These are phyloP conservation scores for Cranoglanis bouderius DNA, from an alignment of 2,113 vertebrate species.

Conservation along the genomic window DNA sequence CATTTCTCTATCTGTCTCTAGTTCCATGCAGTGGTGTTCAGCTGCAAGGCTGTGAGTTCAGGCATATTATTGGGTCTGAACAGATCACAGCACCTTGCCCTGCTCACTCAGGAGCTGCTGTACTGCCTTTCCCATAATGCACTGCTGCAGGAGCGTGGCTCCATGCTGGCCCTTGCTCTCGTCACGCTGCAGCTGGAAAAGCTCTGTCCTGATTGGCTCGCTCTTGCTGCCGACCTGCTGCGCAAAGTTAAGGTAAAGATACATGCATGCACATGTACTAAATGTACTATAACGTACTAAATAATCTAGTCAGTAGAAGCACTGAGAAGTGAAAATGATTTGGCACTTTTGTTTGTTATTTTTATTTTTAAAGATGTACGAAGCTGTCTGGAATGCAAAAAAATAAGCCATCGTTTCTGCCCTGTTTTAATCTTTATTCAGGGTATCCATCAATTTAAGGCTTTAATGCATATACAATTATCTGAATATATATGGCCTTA, in stretches of 20 bases:
- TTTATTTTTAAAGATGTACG: not conserved
- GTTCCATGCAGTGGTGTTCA: constrained; percentile 90
- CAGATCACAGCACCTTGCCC: constrained; percentile 83
- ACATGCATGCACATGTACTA: not conserved
- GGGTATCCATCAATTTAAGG: not conserved
- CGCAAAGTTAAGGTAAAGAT: constrained; percentile 84
- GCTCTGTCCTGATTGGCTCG: constrained; percentile 92
- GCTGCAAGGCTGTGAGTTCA: constrained; percentile 79
- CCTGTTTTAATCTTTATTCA: not conserved
- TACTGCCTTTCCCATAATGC: constrained; percentile 87
- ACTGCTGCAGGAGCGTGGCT: constrained; percentile 87
- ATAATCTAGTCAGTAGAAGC: not conserved
- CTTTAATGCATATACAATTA: not conserved
- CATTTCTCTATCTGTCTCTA: constrained; percentile 53
- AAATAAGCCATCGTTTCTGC: not conserved
- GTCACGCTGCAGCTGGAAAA: constrained; percentile 96
- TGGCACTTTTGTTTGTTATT: not conserved
- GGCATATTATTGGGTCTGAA: constrained; percentile 73
- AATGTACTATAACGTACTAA: not conserved
- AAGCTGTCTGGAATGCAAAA: not conserved
- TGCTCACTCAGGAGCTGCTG: constrained; percentile 85
- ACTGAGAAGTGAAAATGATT: not conserved
- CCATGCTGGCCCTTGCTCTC: constrained; percentile 90
- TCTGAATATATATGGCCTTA: not conserved
- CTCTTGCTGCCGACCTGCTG: constrained; percentile 90